A percentile compares a stretch with the other conserved stretches of the same genome.
These are phyloP conservation scores for Xenentodon cancila DNA, from an alignment of 2,797 vertebrate genomes.

Conservation along the genomic window DNA sequence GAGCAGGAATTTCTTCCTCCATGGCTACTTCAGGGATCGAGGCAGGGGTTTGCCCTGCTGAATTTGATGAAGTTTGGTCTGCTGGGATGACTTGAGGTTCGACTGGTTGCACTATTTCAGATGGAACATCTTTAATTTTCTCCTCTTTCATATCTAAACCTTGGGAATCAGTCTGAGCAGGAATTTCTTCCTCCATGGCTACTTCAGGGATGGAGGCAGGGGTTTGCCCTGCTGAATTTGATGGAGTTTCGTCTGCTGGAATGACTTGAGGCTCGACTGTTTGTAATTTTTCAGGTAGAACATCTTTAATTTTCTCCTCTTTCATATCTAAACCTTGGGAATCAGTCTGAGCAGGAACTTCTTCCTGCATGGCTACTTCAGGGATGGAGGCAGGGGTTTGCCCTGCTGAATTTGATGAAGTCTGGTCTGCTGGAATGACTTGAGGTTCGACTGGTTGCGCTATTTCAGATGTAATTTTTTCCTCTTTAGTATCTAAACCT, in stretches of 20 bases:
- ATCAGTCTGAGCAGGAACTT: constrained; percentile 28
- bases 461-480: too few species aligned
- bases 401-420: constrained; percentile 26
- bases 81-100: background rate
- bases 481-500: constrained; percentile 6
- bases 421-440: too few species aligned
- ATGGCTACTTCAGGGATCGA: background rate
- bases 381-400: constrained; percentile 21
- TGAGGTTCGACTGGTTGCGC: too few species aligned
- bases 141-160: constrained; percentile 7
- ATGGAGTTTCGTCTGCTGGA: background rate
- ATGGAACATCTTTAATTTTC: background rate
- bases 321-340: background rate
- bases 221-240: constrained; percentile 35
- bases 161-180: constrained; percentile 19
- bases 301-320: too few species aligned
- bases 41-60: constrained; percentile 28
- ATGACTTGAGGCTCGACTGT: too few species aligned
- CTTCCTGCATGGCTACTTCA: constrained; percentile 42
- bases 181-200: constrained; percentile 42
- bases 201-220: constrained; percentile 22
- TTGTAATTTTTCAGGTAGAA: too few species aligned
- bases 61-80: constrained; percentile 30
- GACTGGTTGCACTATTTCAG: too few species aligned
- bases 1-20: too few species aligned